Base-by-base conservation (phyloP, 2,888 invertebrate genomes). In the Apodemia duryi region DNA sequence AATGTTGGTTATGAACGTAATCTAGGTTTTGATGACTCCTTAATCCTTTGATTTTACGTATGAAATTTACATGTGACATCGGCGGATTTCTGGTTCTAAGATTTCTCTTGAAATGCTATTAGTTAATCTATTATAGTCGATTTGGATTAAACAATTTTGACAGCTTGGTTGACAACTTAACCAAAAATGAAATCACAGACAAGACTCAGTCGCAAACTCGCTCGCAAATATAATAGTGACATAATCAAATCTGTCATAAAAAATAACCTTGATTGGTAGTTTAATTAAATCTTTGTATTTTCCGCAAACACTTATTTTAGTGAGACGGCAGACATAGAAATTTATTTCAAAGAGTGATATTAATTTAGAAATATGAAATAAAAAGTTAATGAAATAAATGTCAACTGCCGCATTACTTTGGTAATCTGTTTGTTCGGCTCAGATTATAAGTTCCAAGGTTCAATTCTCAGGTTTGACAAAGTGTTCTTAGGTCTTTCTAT, bases 201-300 rank as follows among this genome's bases (percentile, higher is more conserved):
- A 54, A 54, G 10, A 6, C 29, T 10, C 1, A 54, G 10, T 28
- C 21, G 21, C 21, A 21, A 21, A 21, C 21, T 21, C 21, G 21
- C 0, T 4, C 29, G 28, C 5, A 28, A 21, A 54, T 54, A 54
- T 29, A 9, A 4, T 10, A 29, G 54, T 54, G 54, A 54, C 54
- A 51, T 51, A 51, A 51, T 51, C 51, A 54, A 32, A 32, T 29
- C 13, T 29, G 32, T 7, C 32, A 6, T 54, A 57, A 57, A 57
- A 57, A 57, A 29, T 57, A 32, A 57, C 57, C 57, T 57, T 57
- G 57, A 57, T 57, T 57, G 57, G 57, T 13, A 57, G 57, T 57
- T 57, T 57, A 57, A 57, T 32, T 57, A 13, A 57, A 57, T 57
- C 57, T 54, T 1, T 29, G 32, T 13, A 54, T 54, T 13, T 57